Evolutionary conservation across 2,888 invertebrate genomes (phyloP).

Genomic region (Acrocera orbiculus): DNA sequence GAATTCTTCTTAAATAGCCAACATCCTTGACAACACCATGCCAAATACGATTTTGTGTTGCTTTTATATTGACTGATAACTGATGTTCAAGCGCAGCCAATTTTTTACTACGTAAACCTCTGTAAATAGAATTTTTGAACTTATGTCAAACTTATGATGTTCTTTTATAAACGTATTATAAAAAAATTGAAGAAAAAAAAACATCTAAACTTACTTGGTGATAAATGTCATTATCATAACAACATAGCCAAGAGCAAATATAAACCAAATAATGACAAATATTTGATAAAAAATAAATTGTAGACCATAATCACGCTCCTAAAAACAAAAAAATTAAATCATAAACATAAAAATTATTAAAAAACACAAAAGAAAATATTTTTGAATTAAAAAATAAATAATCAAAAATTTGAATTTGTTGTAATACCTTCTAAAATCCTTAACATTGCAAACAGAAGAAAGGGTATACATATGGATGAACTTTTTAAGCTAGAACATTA

Average conservation of each 20-base stretch:
- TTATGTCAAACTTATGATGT: conserved; percentile 15
- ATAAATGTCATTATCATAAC: conserved; percentile 81
- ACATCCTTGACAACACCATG: conserved; percentile 59
- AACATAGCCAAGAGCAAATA: conserved; percentile 78
- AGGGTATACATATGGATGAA: too few species aligned
- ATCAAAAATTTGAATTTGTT: too few species aligned
- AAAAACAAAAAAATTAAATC: conserved; percentile 5
- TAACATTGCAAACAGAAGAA: too few species aligned
- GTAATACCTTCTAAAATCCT: too few species aligned
- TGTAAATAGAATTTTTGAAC: conserved; percentile 17
- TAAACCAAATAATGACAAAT: conserved; percentile 73
- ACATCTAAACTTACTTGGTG: conserved; percentile 32
- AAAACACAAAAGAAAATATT: too few species aligned
- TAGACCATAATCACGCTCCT: conserved; percentile 34
- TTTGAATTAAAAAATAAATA: too few species aligned
- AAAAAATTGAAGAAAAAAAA: not conserved
- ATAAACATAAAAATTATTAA: not conserved
- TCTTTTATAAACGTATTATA: conserved; percentile 4
- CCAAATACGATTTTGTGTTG: conserved; percentile 61
- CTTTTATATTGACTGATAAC: conserved; percentile 55
- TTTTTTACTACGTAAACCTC: conserved; percentile 44
- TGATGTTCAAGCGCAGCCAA: conserved; percentile 58
- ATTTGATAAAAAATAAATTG: conserved; percentile 58
- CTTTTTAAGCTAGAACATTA: too few species aligned
- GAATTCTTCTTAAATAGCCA: conserved; percentile 50